Conservation (phyloP, 1,140 invertebrate genomes). For the Araneus ventricosus region DNA sequence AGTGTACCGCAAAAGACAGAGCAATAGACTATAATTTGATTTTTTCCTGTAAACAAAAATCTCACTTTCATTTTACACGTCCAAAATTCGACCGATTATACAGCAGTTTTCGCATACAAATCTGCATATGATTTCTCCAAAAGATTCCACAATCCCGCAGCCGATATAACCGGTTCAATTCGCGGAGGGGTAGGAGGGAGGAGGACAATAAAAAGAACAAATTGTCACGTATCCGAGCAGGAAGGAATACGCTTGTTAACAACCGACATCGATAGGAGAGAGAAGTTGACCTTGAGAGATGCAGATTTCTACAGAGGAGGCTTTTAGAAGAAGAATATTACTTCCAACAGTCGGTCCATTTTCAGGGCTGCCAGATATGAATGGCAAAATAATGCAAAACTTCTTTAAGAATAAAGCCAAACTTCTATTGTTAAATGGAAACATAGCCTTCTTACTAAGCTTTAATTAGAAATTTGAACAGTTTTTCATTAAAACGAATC, state of each 20-base stretch:
- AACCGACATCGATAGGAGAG: neutral
- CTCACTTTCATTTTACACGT: neutral
- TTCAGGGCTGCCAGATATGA: no score
- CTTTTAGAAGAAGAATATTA: no score
- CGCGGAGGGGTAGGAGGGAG: neutral
- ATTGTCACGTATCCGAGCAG: slow-evolving; percentile 43
- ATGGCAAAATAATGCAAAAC: no score
- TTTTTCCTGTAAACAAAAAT: neutral
- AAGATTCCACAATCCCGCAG: neutral
- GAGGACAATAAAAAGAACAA: neutral
- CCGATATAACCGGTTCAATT: slow-evolving; percentile 49
- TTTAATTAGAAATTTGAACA: no score
- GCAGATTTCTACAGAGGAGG: slow-evolving; percentile 32
- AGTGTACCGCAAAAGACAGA: no score
- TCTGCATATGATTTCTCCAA: neutral
- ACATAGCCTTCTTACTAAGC: no score
- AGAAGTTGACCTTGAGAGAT: neutral
- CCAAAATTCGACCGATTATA: neutral
- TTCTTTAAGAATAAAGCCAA: no score
- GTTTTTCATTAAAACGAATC: no score
- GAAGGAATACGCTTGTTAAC: slow-evolving; percentile 46
- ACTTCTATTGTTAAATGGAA: no score
- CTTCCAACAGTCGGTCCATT: no score
- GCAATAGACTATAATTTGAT: no score
- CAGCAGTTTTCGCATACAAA: neutral